phyloP scores from a whole-genome alignment of 2,113 vertebrate species.

The Cheirogaleus medius region DNA sequence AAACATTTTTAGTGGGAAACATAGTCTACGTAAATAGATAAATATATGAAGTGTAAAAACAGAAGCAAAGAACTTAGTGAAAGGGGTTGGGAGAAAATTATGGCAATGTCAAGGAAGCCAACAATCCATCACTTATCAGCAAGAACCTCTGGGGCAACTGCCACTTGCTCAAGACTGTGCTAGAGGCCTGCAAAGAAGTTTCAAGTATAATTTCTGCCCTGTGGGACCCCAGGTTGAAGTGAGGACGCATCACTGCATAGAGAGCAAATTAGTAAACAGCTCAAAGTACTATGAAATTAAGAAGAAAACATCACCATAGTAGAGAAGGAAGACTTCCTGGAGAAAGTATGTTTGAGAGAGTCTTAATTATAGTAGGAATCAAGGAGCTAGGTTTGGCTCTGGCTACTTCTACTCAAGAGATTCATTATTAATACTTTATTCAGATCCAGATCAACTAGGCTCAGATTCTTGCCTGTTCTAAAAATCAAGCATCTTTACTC shows the following conservation, averaged over 20 bases:
- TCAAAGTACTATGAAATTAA: not conserved
- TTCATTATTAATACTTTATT: not conserved
- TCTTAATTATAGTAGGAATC: not conserved
- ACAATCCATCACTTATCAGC: not conserved
- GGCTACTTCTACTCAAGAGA: not conserved
- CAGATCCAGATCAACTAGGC: not conserved
- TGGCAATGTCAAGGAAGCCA: not conserved
- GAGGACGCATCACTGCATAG: not conserved
- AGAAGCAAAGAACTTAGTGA: not conserved
- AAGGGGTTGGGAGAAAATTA: conserved; percentile 11
- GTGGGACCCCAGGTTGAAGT: too few relatives aligned
- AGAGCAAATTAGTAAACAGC: not conserved
- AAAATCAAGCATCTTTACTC: not conserved
- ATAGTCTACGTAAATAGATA: conserved; percentile 15
- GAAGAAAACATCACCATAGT: not conserved
- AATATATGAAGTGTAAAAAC: not conserved
- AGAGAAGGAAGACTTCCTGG: not conserved
- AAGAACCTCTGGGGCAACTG: not conserved
- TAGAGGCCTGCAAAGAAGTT: not conserved
- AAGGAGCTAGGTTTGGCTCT: not conserved
- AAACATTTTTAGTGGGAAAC: not conserved
- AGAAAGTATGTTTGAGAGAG: not conserved
- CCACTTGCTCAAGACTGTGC: not conserved
- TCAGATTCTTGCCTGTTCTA: not conserved
- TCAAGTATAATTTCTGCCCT: not conserved